Conservation (phyloP, 1,140 invertebrate genomes). For the Drosophila lacertosa region DNA sequence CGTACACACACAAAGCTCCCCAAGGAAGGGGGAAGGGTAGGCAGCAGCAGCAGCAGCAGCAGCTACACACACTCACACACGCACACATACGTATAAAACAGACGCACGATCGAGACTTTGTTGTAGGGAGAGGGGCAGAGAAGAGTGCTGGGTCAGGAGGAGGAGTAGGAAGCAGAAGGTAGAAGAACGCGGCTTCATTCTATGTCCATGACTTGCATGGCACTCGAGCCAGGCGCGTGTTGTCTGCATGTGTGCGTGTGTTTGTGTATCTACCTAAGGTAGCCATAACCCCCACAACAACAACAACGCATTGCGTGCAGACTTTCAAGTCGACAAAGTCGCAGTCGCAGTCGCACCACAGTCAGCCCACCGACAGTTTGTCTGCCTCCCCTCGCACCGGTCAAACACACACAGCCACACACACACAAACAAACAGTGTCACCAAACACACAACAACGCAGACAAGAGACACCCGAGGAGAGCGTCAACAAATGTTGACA, state of each 20-base stretch:
- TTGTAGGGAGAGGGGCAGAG: neutral
- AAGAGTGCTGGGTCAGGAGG: too few relatives aligned
- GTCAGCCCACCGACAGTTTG: neutral
- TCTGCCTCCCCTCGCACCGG: constrained; percentile 6
- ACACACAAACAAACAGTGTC: too few relatives aligned
- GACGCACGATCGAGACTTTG: constrained; percentile 42
- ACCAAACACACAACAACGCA: constrained; percentile 35
- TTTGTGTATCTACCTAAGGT: constrained; percentile 11
- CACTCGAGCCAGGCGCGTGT: constrained; percentile 36
- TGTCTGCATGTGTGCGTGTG: constrained; percentile 15
- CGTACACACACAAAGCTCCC: constrained; percentile 39
- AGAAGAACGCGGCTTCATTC: constrained; percentile 13
- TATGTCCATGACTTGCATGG: constrained; percentile 44
- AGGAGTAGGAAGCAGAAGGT: neutral
- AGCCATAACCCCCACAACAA: neutral
- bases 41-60: constrained; percentile 1
- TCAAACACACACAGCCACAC: too few relatives aligned
- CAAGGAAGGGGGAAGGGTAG: neutral
- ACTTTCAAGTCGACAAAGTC: constrained; percentile 58
- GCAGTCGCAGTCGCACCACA: constrained; percentile 4
- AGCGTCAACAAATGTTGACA: constrained; percentile 51
- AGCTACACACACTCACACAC: neutral
- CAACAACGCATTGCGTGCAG: constrained; percentile 62
- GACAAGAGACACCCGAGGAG: constrained; percentile 4
- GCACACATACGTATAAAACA: constrained; percentile 38